Base-by-base conservation (phyloP, 2,113 vertebrate genomes). In the Salvelinus alpinus region DNA sequence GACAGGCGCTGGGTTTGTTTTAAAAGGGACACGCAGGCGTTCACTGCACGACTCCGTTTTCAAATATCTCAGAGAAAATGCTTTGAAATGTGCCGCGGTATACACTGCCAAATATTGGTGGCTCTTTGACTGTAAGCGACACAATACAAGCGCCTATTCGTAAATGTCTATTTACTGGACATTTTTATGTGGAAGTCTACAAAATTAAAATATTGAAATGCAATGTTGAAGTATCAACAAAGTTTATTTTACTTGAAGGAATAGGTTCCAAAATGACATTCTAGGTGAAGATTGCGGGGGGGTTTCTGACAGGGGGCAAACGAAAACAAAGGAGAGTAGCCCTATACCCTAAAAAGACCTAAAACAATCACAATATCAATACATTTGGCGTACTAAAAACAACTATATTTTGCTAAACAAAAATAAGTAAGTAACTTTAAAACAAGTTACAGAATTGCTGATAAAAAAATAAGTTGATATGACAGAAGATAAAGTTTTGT, bases 1-100 rank as follows among this genome's bases (percentile, higher is more conserved):
- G 97, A 98, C 97, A 96, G 94, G 94, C 94, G 92, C 95, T 95
- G 96, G 96, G 96, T 96, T 97, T 95, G 95, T 96, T 95, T 95
- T 95, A 97, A 95, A 95, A 95, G 94, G 95, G 96, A 95, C 95
- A 96, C 94, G 96, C 96, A 96, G 96, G 95, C 95, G 95, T 93
- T 96, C 97, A 88, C 97, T 91, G 94, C 96, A 93, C 93, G 97
- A 95, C 94, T 94, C 95, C 96, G 95, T 96, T 96, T 95, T 96
- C 95, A 97, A 96, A 96, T 96, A 94, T 95, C 94, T 94, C 94
- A 95, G 91, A 95, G 95, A 92, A 93, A 92, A 94, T 88, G 94
- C 96, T 98, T 97, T 96, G 97, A 98, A 97, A 97, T 95, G 92
- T 92, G 93, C 95, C 95, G 96, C 95, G 14, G 90, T 91, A 93